These are phyloP conservation scores for Chrysina gloriosa DNA, from an alignment of 2,888 invertebrate genomes.

Conservation along the genomic window DNA sequence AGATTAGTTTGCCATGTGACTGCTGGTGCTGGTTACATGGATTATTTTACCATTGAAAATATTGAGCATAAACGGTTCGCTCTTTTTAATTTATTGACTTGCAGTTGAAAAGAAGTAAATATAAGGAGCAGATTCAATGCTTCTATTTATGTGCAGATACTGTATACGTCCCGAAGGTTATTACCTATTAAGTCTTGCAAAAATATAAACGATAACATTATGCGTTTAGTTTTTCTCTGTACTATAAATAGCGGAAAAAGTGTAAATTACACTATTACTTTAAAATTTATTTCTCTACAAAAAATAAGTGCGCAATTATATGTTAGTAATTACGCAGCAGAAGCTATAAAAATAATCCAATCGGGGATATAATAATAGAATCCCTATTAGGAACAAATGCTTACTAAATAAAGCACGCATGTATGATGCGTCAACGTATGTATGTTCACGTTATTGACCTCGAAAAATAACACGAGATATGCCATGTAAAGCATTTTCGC, in stretches of 20 bases:
- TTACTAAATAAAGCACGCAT: no score
- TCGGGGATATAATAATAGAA: no score
- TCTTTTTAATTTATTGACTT: conserved; percentile 7
- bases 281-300: no score
- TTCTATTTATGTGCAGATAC: background rate
- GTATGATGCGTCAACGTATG: no score
- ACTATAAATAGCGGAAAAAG: no score
- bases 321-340: no score
- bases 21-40: conserved; percentile 1
- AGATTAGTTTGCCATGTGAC: conserved; percentile 18
- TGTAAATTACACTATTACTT: no score
- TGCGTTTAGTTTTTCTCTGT: background rate
- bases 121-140: background rate
- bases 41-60: background rate
- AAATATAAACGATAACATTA: background rate
- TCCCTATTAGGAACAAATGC: no score
- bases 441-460: conserved; percentile 27
- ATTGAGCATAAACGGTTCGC: conserved; percentile 5
- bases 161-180: conserved; percentile 12
- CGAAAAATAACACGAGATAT: conserved; percentile 25
- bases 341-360: no score
- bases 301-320: no score
- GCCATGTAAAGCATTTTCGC: conserved; percentile 34
- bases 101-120: background rate
- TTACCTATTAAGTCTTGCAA: background rate